Conservation (phyloP, 2,797 vertebrate genomes). For the Myotis findleyi region DNA sequence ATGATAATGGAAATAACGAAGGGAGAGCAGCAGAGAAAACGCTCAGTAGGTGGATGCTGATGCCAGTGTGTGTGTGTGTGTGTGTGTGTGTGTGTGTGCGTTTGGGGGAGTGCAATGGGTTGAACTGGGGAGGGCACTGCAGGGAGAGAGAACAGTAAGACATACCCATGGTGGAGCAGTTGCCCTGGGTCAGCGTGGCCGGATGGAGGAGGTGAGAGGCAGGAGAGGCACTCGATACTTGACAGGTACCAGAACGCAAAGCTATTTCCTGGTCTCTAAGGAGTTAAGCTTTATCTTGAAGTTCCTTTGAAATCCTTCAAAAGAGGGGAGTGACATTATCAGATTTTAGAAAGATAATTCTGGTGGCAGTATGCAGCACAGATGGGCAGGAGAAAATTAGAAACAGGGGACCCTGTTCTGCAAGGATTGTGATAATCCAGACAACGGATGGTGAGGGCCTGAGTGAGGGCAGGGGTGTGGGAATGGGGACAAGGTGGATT, state of each 20-base stretch:
- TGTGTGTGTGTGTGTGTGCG: neutral
- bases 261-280: neutral
- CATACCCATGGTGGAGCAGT: neutral
- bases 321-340: conserved; percentile 58
- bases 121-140: neutral
- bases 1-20: neutral
- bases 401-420: conserved; percentile 52
- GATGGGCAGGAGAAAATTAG: conserved; percentile 42
- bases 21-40: neutral
- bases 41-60: neutral
- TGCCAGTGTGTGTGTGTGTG: neutral
- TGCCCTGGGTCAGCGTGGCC: neutral
- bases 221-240: neutral
- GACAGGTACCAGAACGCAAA: neutral
- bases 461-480: conserved; percentile 48
- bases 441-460: conserved; percentile 17
- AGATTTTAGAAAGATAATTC: conserved; percentile 76
- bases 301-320: conserved; percentile 63
- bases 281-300: conserved; percentile 62
- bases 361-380: conserved; percentile 47
- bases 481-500: conserved; percentile 37
- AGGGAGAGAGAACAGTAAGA: neutral
- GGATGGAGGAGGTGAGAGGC: too few relatives aligned
- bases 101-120: neutral
- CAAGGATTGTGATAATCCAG: conserved; percentile 72